phyloP scores from a whole-genome alignment of 2,113 vertebrate species.

The Ginglymostoma cirratum region DNA sequence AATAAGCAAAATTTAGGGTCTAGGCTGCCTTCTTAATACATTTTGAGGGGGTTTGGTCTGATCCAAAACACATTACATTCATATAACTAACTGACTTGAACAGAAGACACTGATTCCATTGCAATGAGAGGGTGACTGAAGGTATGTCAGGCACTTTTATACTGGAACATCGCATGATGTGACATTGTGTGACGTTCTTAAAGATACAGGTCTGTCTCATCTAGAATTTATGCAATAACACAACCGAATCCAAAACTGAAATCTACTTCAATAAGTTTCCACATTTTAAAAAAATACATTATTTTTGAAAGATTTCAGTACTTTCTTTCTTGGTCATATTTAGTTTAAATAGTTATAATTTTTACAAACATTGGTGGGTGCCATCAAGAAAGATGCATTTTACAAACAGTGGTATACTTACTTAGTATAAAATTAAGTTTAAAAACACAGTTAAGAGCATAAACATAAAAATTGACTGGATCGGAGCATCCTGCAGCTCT shows the following conservation, averaged over 20 bases:
- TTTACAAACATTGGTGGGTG: background rate
- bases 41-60: no score
- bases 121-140: no score
- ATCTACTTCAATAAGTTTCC: background rate
- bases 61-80: no score
- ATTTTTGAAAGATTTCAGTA: background rate
- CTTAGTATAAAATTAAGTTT: background rate
- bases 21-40: no score
- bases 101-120: no score
- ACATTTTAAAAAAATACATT: background rate
- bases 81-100: no score
- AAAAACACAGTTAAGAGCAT: background rate
- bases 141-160: no score
- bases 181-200: no score
- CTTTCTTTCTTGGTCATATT: background rate
- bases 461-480: background rate
- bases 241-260: background rate
- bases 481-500: background rate
- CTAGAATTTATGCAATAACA: no score
- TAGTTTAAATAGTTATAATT: background rate
- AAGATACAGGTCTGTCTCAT: no score
- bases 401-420: background rate
- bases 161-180: no score
- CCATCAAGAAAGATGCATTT: background rate
- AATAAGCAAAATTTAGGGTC: no score